Conservation (phyloP, 2,888 invertebrate genomes). For the Brenthis daphne region DNA sequence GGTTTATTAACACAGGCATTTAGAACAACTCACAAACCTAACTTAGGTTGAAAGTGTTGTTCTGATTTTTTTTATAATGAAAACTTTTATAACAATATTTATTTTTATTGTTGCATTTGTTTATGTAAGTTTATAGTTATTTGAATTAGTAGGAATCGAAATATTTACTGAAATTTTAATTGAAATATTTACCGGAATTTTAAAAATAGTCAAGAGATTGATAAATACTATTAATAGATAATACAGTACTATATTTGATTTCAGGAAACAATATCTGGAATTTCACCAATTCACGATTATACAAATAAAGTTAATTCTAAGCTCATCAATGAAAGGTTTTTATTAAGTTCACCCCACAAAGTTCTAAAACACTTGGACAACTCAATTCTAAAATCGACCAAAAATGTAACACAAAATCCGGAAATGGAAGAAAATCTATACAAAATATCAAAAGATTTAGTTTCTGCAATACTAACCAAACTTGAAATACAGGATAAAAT, state of each 20-base stretch:
- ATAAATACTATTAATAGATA: too few species aligned
- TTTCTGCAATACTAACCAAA: slow-evolving; percentile 70
- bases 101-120: too few species aligned
- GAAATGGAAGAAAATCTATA: slow-evolving; percentile 72
- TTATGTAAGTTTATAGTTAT: too few species aligned
- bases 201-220: too few species aligned
- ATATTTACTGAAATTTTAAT: too few species aligned
- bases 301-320: slow-evolving; percentile 57
- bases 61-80: too few species aligned
- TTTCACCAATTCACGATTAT: slow-evolving; percentile 72
- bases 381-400: slow-evolving; percentile 61
- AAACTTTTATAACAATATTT: too few species aligned
- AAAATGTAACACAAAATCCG: slow-evolving; percentile 71
- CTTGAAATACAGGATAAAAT: slow-evolving; percentile 77
- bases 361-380: slow-evolving; percentile 67
- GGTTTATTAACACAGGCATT: slow-evolving; percentile 12
- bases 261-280: slow-evolving; percentile 53
- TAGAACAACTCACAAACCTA: background rate
- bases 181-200: too few species aligned
- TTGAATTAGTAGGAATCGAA: too few species aligned
- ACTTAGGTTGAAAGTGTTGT: too few species aligned
- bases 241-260: slow-evolving; percentile 28
- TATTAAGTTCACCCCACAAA: slow-evolving; percentile 63
- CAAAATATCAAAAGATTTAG: slow-evolving; percentile 72
- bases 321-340: slow-evolving; percentile 49